Base-by-base conservation (phyloP, 2,797 vertebrate species). In the Geotrypetes seraphini region DNA sequence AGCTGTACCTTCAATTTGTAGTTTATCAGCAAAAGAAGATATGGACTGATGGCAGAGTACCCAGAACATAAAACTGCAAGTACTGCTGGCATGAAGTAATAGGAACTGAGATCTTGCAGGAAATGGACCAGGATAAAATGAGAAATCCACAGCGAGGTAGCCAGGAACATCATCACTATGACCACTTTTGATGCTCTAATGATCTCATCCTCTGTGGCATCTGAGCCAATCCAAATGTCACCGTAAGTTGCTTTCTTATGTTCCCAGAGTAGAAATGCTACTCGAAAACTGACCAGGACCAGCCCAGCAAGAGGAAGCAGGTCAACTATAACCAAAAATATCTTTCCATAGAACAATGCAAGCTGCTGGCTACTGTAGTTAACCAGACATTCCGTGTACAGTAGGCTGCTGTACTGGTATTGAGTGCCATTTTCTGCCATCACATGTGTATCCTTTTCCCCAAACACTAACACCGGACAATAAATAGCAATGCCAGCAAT, bases 21-120 rank as follows among this genome's bases (percentile, higher is more conserved):
- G 51, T 72, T 60, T 38, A 71, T 61, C 31, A 67, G n/a, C 35
- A 66, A 63, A 30, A 75, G 65, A 49, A 66, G 38, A 39, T 68
- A 70, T 25, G 71, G 69, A 28, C 59, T 61, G 16, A 67, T 12
- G 32, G 36, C 58, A 7, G 71, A 73, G 46, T 67, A 73, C 36
- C 60, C 67, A 14, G 63, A 71, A 28, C 63, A 67, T 12, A 71
- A 56, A 12, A 43, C 37, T 34, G 57, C 49, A 24, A 73, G 59
- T 10, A 62, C 11, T 29, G 64, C 48, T 47, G 69, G 63, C 7
- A 32, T 33, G 48, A 63, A 66, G 43, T 33, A 28, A 25, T 8
- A 43, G 2, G 14, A 36, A 34, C 36, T 55, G 50, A 65, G 42
- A 25, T 66, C 24, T 26, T 66, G 61, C 33, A 57, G 43, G 30